A percentile compares a stretch with the other conserved stretches of the same genome.
Evolutionary conservation across 1,140 invertebrate genomes (phyloP).

Genomic region (Bathynomus jamesi): DNA sequence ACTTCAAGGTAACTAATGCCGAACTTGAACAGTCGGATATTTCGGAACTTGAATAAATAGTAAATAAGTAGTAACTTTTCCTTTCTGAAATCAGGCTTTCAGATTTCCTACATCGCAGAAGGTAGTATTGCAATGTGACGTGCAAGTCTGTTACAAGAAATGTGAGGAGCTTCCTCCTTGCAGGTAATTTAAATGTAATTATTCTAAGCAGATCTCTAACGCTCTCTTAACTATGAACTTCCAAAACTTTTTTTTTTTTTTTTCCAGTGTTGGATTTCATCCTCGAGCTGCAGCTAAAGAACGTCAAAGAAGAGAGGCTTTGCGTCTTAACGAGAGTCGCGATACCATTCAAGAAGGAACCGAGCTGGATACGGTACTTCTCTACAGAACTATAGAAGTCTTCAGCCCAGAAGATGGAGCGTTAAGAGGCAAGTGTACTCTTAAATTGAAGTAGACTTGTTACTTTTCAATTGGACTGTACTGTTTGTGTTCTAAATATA

Average conservation of each 20-base stretch:
- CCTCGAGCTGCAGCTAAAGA: constrained; percentile 7
- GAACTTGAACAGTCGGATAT: background rate
- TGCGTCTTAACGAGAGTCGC: background rate
- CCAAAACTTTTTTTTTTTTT: too few relatives aligned
- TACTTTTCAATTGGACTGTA: too few relatives aligned
- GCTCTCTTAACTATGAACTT: too few relatives aligned
- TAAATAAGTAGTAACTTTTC: too few relatives aligned
- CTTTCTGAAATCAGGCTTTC: constrained; percentile 39
- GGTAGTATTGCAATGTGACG: constrained; percentile 35
- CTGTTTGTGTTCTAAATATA: background rate
- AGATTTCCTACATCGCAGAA: constrained; percentile 36
- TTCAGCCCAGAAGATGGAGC: constrained; percentile 2
- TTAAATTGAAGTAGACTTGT: background rate
- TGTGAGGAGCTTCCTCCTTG: constrained; percentile 31
- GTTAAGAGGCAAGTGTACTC: background rate
- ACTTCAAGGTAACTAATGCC: constrained; percentile 29
- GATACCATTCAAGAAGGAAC: constrained; percentile 17
- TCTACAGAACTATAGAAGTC: constrained; percentile 4
- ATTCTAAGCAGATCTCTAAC: background rate
- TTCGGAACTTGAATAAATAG: background rate
- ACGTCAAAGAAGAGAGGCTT: constrained; percentile 11
- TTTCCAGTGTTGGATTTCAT: constrained; percentile 23
- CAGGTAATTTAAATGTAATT: constrained; percentile 22
- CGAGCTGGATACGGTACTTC: background rate
- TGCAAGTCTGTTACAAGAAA: constrained; percentile 38